A percentile compares a stretch with the other conserved stretches of the same genome.
Evolutionary conservation across 1,140 invertebrate genomes (phyloP).

Genomic region (Heliothis subflexa): DNA sequence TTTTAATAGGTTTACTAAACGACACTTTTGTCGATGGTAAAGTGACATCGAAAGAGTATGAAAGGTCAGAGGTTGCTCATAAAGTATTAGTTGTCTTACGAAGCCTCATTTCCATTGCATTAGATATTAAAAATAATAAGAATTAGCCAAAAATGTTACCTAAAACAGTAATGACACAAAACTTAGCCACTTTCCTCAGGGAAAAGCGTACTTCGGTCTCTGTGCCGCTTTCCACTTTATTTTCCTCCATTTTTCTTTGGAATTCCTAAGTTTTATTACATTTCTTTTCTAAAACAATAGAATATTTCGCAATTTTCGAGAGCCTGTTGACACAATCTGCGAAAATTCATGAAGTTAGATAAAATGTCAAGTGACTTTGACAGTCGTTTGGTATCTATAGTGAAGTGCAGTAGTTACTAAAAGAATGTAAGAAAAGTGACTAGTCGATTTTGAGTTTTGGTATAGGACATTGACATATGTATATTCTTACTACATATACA

Average conservation of each 20-base stretch:
- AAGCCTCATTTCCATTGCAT: neutral
- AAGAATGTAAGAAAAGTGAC: neutral
- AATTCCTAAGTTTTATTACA: neutral
- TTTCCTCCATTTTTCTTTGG: conserved; percentile 42
- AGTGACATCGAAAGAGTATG: too few relatives aligned
- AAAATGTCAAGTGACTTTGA: neutral
- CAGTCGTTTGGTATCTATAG: neutral
- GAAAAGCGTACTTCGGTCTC: conserved; percentile 4
- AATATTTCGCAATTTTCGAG: conserved; percentile 3
- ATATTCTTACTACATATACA: too few relatives aligned
- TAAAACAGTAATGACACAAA: conserved; percentile 10
- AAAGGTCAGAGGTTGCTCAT: too few relatives aligned
- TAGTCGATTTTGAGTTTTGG: neutral
- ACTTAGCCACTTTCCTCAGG: neutral
- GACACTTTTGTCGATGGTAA: neutral
- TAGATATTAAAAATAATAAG: neutral
- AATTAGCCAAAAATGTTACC: conserved; percentile 1
- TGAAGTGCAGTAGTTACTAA: neutral
- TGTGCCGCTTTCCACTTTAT: conserved; percentile 22
- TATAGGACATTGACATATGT: neutral
- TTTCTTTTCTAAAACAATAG: neutral
- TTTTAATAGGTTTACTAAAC: neutral
- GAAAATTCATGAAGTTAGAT: too few relatives aligned
- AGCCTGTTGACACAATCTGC: neutral
- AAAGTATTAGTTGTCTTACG: neutral